Conservation (phyloP, 2,797 vertebrate genomes). For the Epinephelus malabaricus region DNA sequence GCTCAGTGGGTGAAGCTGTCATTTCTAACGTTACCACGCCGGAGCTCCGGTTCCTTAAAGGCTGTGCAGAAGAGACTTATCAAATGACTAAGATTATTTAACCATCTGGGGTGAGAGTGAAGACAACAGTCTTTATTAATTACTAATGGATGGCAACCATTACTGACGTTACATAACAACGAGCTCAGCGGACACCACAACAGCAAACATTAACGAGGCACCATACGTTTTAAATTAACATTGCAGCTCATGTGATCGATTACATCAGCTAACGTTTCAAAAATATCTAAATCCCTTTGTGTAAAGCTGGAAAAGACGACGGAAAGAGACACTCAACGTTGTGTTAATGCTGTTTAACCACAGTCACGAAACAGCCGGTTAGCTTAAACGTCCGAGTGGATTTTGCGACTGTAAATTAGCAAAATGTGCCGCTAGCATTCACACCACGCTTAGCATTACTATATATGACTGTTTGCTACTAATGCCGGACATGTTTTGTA, state of each 20-base stretch:
- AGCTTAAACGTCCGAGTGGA: background rate
- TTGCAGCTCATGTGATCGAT: slow-evolving; percentile 7
- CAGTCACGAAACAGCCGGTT: background rate
- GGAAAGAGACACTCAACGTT: fast-evolving
- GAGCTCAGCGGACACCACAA: background rate
- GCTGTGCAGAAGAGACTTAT: background rate
- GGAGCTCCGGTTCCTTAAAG: background rate
- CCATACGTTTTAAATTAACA: background rate
- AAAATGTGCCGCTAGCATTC: slow-evolving; percentile 38
- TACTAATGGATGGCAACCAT: background rate
- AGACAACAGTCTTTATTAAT: background rate
- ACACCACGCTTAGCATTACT: background rate
- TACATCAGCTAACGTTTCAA: background rate
- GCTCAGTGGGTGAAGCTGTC: fast-evolving
- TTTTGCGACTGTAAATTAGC: slow-evolving; percentile 29
- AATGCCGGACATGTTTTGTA: background rate
- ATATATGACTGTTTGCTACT: fast-evolving
- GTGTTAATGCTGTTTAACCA: background rate
- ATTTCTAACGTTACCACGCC: background rate
- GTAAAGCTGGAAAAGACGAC: background rate
- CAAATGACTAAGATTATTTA: background rate
- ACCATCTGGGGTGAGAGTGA: background rate
- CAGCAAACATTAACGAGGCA: background rate
- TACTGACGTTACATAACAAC: slow-evolving; percentile 18
- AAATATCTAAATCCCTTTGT: background rate